Evolutionary conservation across 2,888 invertebrate species (phyloP), one percentile per base, ranked within the genome.

Genomic region (Schizotus pectinicornis): DNA sequence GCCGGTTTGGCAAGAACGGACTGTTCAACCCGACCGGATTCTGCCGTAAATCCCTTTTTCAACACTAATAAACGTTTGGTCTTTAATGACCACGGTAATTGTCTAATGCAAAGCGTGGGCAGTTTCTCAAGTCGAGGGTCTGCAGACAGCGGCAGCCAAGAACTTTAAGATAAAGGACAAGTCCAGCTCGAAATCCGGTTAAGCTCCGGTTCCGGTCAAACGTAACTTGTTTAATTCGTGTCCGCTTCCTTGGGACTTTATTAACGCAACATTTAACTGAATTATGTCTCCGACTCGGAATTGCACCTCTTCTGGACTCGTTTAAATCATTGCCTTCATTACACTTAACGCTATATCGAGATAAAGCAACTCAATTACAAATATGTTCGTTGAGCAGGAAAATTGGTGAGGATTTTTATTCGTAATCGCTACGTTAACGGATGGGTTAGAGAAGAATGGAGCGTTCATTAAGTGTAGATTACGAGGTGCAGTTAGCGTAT

Each of bases 191-290:
- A 64, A 67, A 69, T 72, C 72, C 72, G 70, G 70, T 70, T 68
- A 67, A 70, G 65, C 68, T 67, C 67, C 65, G 70, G 69, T 72
- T 74, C 74, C 74, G 74, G 74, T 72, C 72, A 72, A 67, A 68
- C 60, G 62, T 63, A 64, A 63, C 62, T 63, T 61, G 59, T 56
- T 62, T 49, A 62, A 58, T 56, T 53, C 54, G 36, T 54, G 49
- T 51, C 48, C 59, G 52, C 49, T 60, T 60, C 60, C 60, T 56
- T 52, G 42, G 39, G 47, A 47, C 59, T 53, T 48, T 42, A 58
- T 52, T 48, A 52, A 35, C 42, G 47, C 37, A 35, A 39, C 52
- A 52, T 47, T 53, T 53, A 48, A 47, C 42, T 53, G 58, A 58
- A 35, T 53, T 58, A 58, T 53, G 31, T 22, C 22, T 22, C 22